Base-by-base conservation (phyloP, 1,140 invertebrate species). In the Chrysopa pallens region DNA sequence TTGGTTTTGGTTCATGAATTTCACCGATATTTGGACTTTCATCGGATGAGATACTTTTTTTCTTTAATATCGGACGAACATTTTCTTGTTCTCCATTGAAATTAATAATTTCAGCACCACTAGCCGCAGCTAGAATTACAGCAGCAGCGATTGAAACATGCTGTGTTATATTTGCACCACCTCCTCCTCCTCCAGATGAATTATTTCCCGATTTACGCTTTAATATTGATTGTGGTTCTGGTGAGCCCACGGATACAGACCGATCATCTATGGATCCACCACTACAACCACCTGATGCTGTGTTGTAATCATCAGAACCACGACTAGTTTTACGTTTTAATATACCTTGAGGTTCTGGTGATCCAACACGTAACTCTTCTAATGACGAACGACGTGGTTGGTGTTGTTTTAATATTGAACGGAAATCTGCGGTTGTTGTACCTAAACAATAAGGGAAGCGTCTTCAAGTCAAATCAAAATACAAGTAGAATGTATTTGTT, bases 61-160 rank as follows among this genome's bases (percentile, higher is more conserved):
- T 84, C 56, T 87, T 87, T 5, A 87, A 57, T 46, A 89, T 88
- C 2, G 84, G 84, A 48, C 76, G 70, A 0, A 80, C 83, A 5
- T 23, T 23, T 23, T 23, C 17, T 40, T 67, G 66, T 40, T 80
- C 76, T 38, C 69, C 70, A 42, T 64, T 61, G 14, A 72, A 68
- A 14, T 68, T 57, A 6, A 73, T 58, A 47, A 72, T 63, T 55
- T 73, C 67, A 35, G 68, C 62, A 29, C 64, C 63, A 1, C 61
- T 72, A 6, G 74, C 75, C 14, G 75, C 73, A 9, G 75, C 75
- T 47, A 76, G 62, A 23, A 75, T 72, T 13, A 79, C 73, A 29
- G 76, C 76, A 47, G 76, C 76, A 29, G 76, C 73, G 43, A 80
- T 78, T 14, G 76, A 79, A 4, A 79, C 73, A 46, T 80, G 77